Evolutionary conservation across 2,113 vertebrate species (phyloP).

Genomic region (Crotalus viridis): DNA sequence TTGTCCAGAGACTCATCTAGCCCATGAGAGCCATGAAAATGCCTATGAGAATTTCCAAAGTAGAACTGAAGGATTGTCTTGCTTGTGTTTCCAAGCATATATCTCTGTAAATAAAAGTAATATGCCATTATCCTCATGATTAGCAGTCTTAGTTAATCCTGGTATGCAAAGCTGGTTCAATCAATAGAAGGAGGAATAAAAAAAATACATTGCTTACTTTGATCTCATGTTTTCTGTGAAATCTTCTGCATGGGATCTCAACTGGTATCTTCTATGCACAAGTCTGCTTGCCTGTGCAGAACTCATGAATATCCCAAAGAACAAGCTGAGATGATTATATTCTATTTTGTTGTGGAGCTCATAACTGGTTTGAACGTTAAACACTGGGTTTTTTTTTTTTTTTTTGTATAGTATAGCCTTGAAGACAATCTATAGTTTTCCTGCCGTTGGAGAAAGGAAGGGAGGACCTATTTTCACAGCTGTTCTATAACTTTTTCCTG

Average conservation of each 20-base stretch:
- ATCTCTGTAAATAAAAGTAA: no score
- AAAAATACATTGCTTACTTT: neutral
- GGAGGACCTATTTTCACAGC: neutral
- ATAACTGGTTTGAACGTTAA: neutral
- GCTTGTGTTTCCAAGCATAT: no score
- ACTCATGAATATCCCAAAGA: neutral
- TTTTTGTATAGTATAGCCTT: neutral
- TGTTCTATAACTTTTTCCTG: neutral
- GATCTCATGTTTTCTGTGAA: neutral
- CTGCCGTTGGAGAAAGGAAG: neutral
- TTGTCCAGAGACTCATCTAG: neutral
- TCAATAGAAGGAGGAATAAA: neutral
- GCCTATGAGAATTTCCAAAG: neutral
- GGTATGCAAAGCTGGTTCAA: neutral
- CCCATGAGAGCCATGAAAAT: neutral
- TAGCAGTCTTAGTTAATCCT: neutral
- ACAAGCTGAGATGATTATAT: neutral
- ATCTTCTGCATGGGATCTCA: neutral
- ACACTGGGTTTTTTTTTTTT: no score
- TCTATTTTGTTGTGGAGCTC: neutral
- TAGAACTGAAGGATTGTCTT: no score
- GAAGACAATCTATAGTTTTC: neutral
- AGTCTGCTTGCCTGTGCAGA: neutral
- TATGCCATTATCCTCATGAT: neutral
- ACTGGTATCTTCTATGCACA: neutral